phyloP scores from a whole-genome alignment of 2,888 invertebrate genomes.

The Catocala nupta region DNA sequence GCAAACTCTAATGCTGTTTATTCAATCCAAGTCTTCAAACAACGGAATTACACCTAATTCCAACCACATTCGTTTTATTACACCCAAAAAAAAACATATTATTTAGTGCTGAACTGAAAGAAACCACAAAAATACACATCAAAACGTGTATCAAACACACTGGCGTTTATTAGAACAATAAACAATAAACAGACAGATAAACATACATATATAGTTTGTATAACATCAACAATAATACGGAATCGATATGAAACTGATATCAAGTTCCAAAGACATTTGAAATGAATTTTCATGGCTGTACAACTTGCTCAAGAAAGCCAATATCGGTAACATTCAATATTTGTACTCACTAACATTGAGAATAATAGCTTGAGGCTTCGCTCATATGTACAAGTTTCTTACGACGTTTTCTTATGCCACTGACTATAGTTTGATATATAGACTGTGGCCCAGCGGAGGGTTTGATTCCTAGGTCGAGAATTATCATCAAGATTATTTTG shows the following conservation, averaged over 20 bases:
- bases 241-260: constrained; percentile 44
- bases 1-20: too few relatives aligned
- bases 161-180: constrained; percentile 5
- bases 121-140: not conserved
- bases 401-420: not conserved
- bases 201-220: not conserved
- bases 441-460: too few relatives aligned
- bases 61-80: too few relatives aligned
- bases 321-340: constrained; percentile 67
- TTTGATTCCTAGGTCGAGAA: too few relatives aligned
- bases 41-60: too few relatives aligned
- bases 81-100: too few relatives aligned
- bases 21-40: too few relatives aligned
- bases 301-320: constrained; percentile 56
- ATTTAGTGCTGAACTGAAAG: too few relatives aligned
- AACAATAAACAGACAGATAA: constrained; percentile 13
- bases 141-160: not conserved
- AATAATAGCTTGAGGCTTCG: constrained; percentile 41
- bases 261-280: constrained; percentile 47
- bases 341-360: constrained; percentile 62
- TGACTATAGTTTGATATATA: too few relatives aligned
- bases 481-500: too few relatives aligned
- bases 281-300: constrained; percentile 51
- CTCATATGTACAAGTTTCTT: constrained; percentile 12
- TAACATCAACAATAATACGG: constrained; percentile 31